phyloP scores from a whole-genome alignment of 2,113 vertebrate genomes.

The Zosterops borbonicus region DNA sequence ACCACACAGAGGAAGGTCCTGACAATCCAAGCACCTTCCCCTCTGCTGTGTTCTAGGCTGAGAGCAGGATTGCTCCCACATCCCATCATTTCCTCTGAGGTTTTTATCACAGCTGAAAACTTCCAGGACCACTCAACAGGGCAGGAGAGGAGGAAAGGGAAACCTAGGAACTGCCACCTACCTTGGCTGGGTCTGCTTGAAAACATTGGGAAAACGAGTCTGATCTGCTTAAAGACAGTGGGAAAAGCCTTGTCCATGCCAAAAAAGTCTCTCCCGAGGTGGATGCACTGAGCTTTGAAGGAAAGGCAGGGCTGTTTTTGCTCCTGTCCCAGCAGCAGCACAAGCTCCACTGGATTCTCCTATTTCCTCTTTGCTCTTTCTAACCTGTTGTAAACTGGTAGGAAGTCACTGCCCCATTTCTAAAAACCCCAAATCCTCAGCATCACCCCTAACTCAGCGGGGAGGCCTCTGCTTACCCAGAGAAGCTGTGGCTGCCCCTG shows the following conservation, averaged over 20 bases:
- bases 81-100: not conserved
- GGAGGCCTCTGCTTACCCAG: not conserved
- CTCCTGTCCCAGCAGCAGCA: not conserved
- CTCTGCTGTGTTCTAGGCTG: not conserved
- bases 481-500: not conserved
- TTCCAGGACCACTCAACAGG: not conserved
- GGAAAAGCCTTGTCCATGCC: not conserved
- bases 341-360: not conserved
- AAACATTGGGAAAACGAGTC: not conserved
- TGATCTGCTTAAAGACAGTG: not conserved
- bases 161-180: not conserved
- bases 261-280: not conserved
- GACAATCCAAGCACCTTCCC: not conserved
- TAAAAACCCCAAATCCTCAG: not conserved
- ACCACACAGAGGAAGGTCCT: too few relatives aligned
- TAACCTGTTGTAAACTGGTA: not conserved
- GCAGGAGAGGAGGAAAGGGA: not conserved
- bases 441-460: not conserved
- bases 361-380: accelerated
- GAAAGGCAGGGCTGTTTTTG: not conserved
- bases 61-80: not conserved
- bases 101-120: not conserved
- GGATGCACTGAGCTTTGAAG: not conserved
- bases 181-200: not conserved
- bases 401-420: not conserved